Evolutionary conservation across 2,113 vertebrate species (phyloP), one percentile per base, ranked within the genome.

Genomic region (Xenopus laevis): DNA sequence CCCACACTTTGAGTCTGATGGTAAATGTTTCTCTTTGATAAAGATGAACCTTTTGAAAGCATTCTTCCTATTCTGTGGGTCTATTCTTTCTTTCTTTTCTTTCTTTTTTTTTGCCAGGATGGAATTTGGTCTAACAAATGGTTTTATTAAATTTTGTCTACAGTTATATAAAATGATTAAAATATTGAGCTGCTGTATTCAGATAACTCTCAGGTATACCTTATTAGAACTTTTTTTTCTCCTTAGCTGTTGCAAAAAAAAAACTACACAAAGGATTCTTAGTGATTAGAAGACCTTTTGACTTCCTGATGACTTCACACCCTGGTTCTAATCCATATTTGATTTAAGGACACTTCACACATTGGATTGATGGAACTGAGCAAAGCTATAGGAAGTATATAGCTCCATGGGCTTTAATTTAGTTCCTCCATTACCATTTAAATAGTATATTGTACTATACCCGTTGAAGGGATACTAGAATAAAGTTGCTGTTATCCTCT

Each of bases 11-110:
- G 73, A 76, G 58, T 76, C 73, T 69, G 66, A 66, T 76, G 73
- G 73, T 76, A 76, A 76, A 76, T 76, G 73, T 76, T 76, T 76
- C 73, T 27, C 66, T 76, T 76, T 76, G 73, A 76, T 76, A 76
- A 76, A 76, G 30, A 76, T 63, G 73, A 76, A 76, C 66, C 66
- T 76, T 76, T 75, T 75, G 73, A 75, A 75, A 62, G 65, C 33
- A 75, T 75, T 76, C 73, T 75, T 75, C 65, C 62, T 69, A 69
- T 76, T 68, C 52, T 16, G 21, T 5, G 21, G 47, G 23, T 50
- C 58, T 60, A 61, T 75, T 40, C 58, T 46, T 75, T 57, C 44
- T 18, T 40, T 40, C 6, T 40, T 40, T 17, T 62, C 62, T 50
- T 68, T 75, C 18, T 66, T 46, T 75, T 57, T 63, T 18, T 17